phyloP scores from a whole-genome alignment of 2,113 vertebrate species.

The Leuciscus idus region DNA sequence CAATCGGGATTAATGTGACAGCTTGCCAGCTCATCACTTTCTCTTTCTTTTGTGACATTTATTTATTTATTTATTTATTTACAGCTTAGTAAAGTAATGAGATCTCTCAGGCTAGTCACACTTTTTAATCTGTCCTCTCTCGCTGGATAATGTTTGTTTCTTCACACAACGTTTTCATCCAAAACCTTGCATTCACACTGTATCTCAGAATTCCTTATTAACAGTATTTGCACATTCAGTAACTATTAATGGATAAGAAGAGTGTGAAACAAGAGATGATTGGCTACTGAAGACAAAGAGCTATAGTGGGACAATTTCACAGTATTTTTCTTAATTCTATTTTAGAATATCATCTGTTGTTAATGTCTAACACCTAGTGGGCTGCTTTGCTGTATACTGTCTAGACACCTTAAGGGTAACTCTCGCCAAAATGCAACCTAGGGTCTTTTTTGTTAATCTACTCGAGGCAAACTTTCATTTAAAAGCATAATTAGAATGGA shows the following conservation, averaged over 20 bases:
- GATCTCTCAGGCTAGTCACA: not conserved
- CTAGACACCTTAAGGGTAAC: not conserved
- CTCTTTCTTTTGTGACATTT: not conserved
- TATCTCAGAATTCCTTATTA: not conserved
- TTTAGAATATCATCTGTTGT: slow-evolving; percentile 2
- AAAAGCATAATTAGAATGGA: too few species aligned
- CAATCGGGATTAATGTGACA: slow-evolving; percentile 13
- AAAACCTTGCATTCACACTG: not conserved
- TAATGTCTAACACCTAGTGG: not conserved
- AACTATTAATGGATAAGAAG: not conserved
- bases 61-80: slow-evolving; percentile 17
- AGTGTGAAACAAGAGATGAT: not conserved
- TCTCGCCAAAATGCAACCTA: too few species aligned
- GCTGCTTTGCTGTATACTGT: not conserved
- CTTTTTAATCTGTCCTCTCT: slow-evolving; percentile 9
- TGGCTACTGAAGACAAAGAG: not conserved
- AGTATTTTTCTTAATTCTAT: not conserved
- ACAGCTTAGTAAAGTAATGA: slow-evolving; percentile 18
- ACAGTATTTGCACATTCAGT: not conserved
- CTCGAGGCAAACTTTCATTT: too few species aligned
- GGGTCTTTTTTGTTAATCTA: too few species aligned
- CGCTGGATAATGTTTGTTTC: not conserved
- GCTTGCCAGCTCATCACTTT: not conserved
- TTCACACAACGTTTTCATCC: not conserved
- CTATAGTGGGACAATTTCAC: not conserved